Percentiles rank a stretch among this genome's conserved stretches.
phyloP scores from a whole-genome alignment of 2,113 vertebrate species.

The rabbit (Oryctolagus cuniculus) region mOryCun1.1 NC_091447.1:56378001-56378500 shows the following conservation, averaged over 20 bases:
- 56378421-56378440: not conserved
- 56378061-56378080: not conserved
- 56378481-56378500: conserved; percentile 35
- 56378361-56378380: not conserved
- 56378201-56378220: not conserved
- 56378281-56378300: not conserved
- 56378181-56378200: not conserved
- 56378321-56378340: not conserved
- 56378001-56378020: not conserved
- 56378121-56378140: not conserved
- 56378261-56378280: not conserved
- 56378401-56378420: not conserved
- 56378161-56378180: not conserved
- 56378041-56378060: not conserved
- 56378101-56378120: not conserved
- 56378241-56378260: not conserved
- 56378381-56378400: not conserved
- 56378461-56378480: conserved; percentile 44
- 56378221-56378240: not conserved
- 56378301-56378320: not conserved
- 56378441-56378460: not conserved
- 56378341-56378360: not conserved
- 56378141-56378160: not conserved
- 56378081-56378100: not conserved
- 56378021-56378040: not conserved